Base-by-base conservation (phyloP, 2,797 vertebrate genomes). In the Cichlasoma orientale region DNA sequence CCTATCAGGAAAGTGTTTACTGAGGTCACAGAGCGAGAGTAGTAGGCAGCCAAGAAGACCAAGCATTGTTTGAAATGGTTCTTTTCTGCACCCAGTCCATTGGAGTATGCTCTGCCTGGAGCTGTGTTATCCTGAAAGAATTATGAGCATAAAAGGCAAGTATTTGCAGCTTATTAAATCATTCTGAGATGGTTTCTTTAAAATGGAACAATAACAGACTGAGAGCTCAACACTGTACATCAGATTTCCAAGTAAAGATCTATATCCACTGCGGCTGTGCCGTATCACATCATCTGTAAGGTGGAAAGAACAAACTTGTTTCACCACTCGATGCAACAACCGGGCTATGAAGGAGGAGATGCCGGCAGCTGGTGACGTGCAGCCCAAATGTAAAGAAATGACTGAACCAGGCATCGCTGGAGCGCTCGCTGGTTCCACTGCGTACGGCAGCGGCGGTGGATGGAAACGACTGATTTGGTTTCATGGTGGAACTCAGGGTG, bases 111-210 rank as follows among this genome's bases (percentile, higher is more conserved):
- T 11, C 36, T 23, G 18, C 59, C 0, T 44, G 59, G 21, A 44
- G 59, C 59, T 25, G 0, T 25, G 18, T 25, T 25, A 63, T 14
- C 36, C 59, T 44, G 25, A 44, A 63, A 63, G 59, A 44, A 44
- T 1, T 63, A 63, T 0, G 0, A 44, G 2, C 14, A 44, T 27
- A 63, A 7, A 0, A 0, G 25, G 18, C 36, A 63, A 11, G 59
- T 44, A 63, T 63, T 25, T 44, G 36, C 59, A 25, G 36, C 36
- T 21, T 44, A 23, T 63, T 63, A 44, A 63, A 25, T 63, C 21
- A 44, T 44, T 63, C 59, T 63, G 36, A 63, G 59, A 44, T 41
- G 16, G 59, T 63, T 63, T 63, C 3, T 63, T 61, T 63, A 63
- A 25, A 0, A 2, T 25, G 58, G 0, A 63, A 1, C 0, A 6